These are phyloP conservation scores for Amphipyra tragopoginis DNA, from an alignment of 2,888 invertebrate species.

Conservation along the genomic window DNA sequence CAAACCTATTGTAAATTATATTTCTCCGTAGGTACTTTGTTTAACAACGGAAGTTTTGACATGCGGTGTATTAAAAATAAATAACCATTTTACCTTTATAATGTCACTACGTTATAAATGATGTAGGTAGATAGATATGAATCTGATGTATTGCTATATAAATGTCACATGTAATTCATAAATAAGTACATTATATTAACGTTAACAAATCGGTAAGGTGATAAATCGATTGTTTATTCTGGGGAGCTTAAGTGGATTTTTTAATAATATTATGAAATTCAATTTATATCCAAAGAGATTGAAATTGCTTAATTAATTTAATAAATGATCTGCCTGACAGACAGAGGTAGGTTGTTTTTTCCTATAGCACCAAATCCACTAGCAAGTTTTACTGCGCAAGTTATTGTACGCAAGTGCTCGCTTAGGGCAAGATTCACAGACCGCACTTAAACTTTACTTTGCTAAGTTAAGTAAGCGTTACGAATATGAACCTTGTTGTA, in stretches of 20 bases:
- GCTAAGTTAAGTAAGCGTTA: too few relatives aligned
- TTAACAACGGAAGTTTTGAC: conserved; percentile 40
- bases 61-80: conserved; percentile 30
- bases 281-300: too few relatives aligned
- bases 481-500: too few relatives aligned
- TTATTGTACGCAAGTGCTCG: too few relatives aligned
- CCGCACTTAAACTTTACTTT: too few relatives aligned
- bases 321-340: too few relatives aligned
- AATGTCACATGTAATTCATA: conserved; percentile 41
- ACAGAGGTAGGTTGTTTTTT: too few relatives aligned
- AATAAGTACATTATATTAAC: conserved; percentile 20
- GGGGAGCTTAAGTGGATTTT: not conserved
- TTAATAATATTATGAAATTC: not conserved
- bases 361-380: too few relatives aligned
- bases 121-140: conserved; percentile 26
- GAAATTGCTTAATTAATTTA: too few relatives aligned
- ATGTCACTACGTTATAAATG: conserved; percentile 32
- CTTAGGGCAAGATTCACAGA: too few relatives aligned
- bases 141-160: conserved; percentile 39
- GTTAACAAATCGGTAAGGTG: conserved; percentile 39
- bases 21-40: conserved; percentile 3
- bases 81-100: conserved; percentile 36
- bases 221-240: conserved; percentile 26
- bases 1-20: conserved; percentile 2
- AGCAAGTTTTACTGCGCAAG: too few relatives aligned